Conservation (phyloP, 1,140 invertebrate species). For the Drosophila albomicans region DNA sequence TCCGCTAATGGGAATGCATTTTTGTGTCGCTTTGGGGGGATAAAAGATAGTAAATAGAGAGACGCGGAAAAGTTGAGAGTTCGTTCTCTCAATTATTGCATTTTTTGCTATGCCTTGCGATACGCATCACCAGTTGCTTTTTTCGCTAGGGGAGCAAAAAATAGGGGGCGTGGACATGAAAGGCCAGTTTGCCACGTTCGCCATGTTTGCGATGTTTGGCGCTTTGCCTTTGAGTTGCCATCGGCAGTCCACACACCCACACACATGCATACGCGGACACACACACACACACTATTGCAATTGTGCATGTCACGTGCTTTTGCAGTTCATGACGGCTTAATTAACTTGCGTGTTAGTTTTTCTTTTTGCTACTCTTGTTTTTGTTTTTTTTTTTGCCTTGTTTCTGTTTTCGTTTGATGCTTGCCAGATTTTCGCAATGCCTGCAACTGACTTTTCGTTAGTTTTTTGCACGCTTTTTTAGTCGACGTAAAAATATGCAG, state of each 20-base stretch:
- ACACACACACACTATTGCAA: conserved; percentile 1
- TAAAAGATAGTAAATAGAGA: conserved; percentile 7
- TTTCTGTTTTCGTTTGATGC: conserved; percentile 9
- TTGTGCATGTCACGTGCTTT: conserved; percentile 61
- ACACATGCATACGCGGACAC: conserved; percentile 13
- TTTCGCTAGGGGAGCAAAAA: conserved; percentile 7
- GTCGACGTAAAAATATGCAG: conserved; percentile 1
- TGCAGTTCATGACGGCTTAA: conserved; percentile 71
- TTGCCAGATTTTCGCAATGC: conserved; percentile 4
- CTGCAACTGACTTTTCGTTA: conserved; percentile 27
- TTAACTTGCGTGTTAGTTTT: conserved; percentile 62
- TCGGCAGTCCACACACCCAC: conserved; percentile 22
- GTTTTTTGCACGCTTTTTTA: background rate
- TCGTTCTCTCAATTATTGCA: conserved; percentile 18
- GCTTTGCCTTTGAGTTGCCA: conserved; percentile 61
- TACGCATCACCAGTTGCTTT: conserved; percentile 67
- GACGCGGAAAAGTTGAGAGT: conserved; percentile 6
- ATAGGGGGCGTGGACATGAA: conserved; percentile 31
- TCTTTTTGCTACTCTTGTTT: conserved; percentile 11
- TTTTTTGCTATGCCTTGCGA: conserved; percentile 48
- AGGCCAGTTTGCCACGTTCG: conserved; percentile 42
- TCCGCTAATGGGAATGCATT: conserved; percentile 37
- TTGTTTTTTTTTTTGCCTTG: background rate
- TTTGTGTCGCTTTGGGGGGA: conserved; percentile 28
- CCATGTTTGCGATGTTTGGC: conserved; percentile 50